phyloP scores from a whole-genome alignment of 92 coral and sea anemone species.

The Metridium senile region DNA sequence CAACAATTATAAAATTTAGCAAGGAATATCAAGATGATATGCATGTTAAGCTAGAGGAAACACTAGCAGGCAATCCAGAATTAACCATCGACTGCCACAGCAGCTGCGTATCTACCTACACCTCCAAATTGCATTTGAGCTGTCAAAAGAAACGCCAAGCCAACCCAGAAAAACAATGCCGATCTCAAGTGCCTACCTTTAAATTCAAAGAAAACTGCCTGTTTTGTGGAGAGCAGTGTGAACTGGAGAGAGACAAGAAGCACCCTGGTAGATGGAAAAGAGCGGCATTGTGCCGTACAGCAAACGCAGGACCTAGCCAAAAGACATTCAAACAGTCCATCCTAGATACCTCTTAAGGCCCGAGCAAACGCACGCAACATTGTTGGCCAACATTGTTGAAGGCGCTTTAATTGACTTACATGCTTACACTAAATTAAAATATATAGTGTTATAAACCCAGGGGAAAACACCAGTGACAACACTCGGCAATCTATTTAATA shows the following conservation, averaged over 20 bases:
- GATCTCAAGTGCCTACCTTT: conserved; percentile 49
- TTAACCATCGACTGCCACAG: conserved; percentile 42
- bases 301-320: conserved; percentile 38
- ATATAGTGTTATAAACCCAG: no score
- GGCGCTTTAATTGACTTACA: conserved; percentile 70
- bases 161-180: conserved; percentile 37
- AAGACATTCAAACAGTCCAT: conserved; percentile 59
- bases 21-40: conserved; percentile 52
- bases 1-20: conserved; percentile 46
- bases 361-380: conserved; percentile 35
- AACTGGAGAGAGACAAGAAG: conserved; percentile 49
- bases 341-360: conserved; percentile 40
- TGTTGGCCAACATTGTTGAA: no score
- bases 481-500: no score
- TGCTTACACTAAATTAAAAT: no score
- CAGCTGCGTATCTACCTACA: conserved; percentile 53
- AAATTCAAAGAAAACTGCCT: conserved; percentile 53
- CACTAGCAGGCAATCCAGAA: conserved; percentile 13
- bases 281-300: conserved; percentile 54
- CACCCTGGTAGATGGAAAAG: conserved; percentile 58
- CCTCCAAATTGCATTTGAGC: no score
- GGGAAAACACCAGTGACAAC: no score
- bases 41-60: conserved; percentile 34
- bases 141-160: conserved; percentile 49
- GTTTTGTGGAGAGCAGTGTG: conserved; percentile 67